Percentiles rank a stretch among this genome's conserved stretches.
Conservation (phyloP, 1,140 invertebrate genomes). For the Drosophila albomicans region DNA sequence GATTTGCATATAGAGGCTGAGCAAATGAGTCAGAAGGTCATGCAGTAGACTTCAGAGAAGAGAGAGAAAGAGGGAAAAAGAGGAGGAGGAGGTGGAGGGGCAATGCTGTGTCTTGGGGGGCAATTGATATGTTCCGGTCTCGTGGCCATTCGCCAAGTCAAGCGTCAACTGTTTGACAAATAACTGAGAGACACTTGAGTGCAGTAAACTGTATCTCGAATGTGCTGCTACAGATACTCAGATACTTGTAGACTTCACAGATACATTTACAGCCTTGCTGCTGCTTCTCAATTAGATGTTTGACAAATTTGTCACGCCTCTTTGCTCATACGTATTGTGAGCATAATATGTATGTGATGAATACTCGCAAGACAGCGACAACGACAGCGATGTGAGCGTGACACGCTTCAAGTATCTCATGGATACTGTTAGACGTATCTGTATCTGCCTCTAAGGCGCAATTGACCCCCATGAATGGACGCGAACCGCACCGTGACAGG, state of each 20-base stretch:
- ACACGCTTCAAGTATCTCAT: conserved; percentile 11
- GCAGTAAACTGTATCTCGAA: conserved; percentile 22
- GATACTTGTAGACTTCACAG: not conserved
- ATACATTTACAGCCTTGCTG: conserved; percentile 27
- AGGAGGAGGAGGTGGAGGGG: too few species aligned
- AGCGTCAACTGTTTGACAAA: conserved; percentile 59
- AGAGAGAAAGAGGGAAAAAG: conserved; percentile 7
- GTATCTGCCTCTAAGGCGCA: not conserved
- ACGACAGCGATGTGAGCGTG: not conserved
- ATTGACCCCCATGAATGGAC: conserved; percentile 25
- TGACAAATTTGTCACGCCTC: conserved; percentile 56
- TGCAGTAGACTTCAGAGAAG: not conserved
- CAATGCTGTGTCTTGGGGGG: conserved; percentile 27
- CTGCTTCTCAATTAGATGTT: conserved; percentile 44
- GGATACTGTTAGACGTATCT: not conserved
- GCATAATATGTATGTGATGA: not conserved
- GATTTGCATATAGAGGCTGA: conserved; percentile 39
- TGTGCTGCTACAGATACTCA: conserved; percentile 23
- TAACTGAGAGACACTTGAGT: conserved; percentile 32
- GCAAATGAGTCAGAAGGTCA: conserved; percentile 67
- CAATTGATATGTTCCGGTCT: conserved; percentile 79
- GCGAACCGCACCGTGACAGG: conserved; percentile 30
- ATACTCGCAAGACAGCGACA: not conserved
- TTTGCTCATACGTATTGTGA: conserved; percentile 32
- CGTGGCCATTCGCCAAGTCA: conserved; percentile 41